These are phyloP conservation scores for Trachelipus rathkii DNA, from an alignment of 1,140 invertebrate genomes.

Conservation along the genomic window DNA sequence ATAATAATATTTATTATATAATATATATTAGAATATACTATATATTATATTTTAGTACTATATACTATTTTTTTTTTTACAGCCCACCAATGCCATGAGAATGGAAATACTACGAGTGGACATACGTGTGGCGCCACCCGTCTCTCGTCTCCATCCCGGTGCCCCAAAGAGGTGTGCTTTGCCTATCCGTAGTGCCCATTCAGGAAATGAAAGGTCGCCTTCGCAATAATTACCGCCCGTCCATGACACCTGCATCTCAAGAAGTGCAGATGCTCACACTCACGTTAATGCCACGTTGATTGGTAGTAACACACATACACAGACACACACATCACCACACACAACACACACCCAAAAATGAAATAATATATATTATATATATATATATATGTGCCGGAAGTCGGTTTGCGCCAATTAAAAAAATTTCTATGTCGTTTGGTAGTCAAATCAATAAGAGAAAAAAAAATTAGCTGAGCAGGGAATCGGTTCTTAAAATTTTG, in stretches of 20 bases:
- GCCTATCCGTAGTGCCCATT: conserved; percentile 53
- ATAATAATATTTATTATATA: too few relatives aligned
- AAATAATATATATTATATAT: too few relatives aligned
- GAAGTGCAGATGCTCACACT: conserved; percentile 51
- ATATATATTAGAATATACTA: too few relatives aligned
- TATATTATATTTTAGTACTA: too few relatives aligned
- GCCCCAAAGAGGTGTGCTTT: conserved; percentile 60
- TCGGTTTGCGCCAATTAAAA: too few relatives aligned
- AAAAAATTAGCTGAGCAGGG: too few relatives aligned
- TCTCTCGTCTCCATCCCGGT: conserved; percentile 56
- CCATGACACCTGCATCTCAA: conserved; percentile 56
- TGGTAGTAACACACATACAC: conserved; percentile 51
- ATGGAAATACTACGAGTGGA: conserved; percentile 64
- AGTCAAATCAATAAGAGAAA: too few relatives aligned
- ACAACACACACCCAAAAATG: too few relatives aligned
- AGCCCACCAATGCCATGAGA: conserved; percentile 64
- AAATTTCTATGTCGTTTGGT: too few relatives aligned
- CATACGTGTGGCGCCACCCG: conserved; percentile 64
- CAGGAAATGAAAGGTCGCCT: conserved; percentile 57
- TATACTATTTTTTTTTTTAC: conserved; percentile 47
- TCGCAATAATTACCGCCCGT: conserved; percentile 54
- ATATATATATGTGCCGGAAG: too few relatives aligned
- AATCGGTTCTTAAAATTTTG: too few relatives aligned
- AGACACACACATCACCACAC: too few relatives aligned
- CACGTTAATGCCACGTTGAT: conserved; percentile 58